Evolutionary conservation across 2,888 invertebrate genomes (phyloP), one percentile per base, ranked within the genome.

Genomic region (Plemyria rubiginata): DNA sequence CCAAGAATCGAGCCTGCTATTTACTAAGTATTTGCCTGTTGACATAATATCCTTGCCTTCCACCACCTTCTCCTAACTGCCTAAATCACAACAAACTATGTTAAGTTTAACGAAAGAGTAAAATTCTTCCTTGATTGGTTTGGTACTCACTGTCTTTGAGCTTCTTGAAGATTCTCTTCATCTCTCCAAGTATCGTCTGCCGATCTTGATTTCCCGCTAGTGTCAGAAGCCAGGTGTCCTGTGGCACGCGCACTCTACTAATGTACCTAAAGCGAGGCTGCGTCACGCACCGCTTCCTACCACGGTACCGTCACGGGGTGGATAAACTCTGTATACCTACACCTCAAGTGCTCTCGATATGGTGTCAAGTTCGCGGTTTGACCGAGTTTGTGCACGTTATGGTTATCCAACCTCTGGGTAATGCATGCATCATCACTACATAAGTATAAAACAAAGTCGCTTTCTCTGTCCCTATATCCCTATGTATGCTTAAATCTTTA

Each of bases 121-220:
- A 38, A 38, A 11, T 38, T 32, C 32, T 3, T 32, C 36, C 3
- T 22, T 38, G 36, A 11, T 38, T 8, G 6, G 11, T 11, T 11
- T 2, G 36, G 36, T 36, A 90, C 90, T 91, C 70, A 92, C 92
- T 89, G 65, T 86, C 79, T 78, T 77, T 85, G 51, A 90, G 74
- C 72, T 74, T 88, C 63, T 76, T 82, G 71, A 90, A 78, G 70
- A 90, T 80, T 73, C 79, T 86, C 85, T 88, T 91, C 92, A 92
- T 92, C 60, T 46, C 68, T 62, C 29, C 41, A 60, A 69, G 28
- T n/a, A n/a, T n/a, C n/a, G n/a, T 22, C 22, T 22, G 13, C 16
- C 2, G 36, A 38, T 38, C 32, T 32, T 32, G 41, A 28, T 28
- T n/a, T n/a, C 13, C 13, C 43, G 45, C 43, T 62, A 51, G 52